Percentiles rank a stretch among this genome's conserved stretches.
These are phyloP conservation scores for Metallyticus violacea DNA, from an alignment of 2,888 invertebrate species.

Conservation along the genomic window DNA sequence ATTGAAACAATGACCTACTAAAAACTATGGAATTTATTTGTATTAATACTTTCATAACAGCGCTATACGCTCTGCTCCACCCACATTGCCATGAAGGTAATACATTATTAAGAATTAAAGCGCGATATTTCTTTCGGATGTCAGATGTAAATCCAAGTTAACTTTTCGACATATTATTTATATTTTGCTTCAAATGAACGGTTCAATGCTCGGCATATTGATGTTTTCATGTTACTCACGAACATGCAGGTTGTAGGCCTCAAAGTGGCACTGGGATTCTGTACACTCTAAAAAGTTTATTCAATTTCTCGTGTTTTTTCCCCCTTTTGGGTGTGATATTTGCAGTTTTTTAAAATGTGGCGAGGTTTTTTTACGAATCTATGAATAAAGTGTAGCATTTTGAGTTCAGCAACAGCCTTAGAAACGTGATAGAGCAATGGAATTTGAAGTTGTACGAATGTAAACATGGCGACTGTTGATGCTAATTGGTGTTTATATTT, in stretches of 20 bases:
- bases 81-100: too few species aligned
- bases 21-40: too few species aligned
- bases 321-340: not conserved
- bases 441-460: conserved; percentile 23
- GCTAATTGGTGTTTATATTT: conserved; percentile 31
- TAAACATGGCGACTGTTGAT: conserved; percentile 34
- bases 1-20: too few species aligned
- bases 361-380: not conserved
- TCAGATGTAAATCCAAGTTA: not conserved
- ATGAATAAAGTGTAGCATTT: not conserved
- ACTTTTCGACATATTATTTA: not conserved
- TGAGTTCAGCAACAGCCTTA: not conserved
- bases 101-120: too few species aligned
- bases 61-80: too few species aligned
- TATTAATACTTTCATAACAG: too few species aligned
- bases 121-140: too few species aligned
- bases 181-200: not conserved
- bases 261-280: conserved; percentile 9
- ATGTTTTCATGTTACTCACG: not conserved
- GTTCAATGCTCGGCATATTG: not conserved
- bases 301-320: not conserved
- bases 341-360: not conserved
- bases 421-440: conserved; percentile 1
- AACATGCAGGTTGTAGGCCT: not conserved
- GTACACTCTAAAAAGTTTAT: not conserved